Percentiles rank a stretch among this genome's conserved stretches.
phyloP scores from a whole-genome alignment of 2,113 vertebrate genomes.

The Serranochromis macrocephalus region DNA sequence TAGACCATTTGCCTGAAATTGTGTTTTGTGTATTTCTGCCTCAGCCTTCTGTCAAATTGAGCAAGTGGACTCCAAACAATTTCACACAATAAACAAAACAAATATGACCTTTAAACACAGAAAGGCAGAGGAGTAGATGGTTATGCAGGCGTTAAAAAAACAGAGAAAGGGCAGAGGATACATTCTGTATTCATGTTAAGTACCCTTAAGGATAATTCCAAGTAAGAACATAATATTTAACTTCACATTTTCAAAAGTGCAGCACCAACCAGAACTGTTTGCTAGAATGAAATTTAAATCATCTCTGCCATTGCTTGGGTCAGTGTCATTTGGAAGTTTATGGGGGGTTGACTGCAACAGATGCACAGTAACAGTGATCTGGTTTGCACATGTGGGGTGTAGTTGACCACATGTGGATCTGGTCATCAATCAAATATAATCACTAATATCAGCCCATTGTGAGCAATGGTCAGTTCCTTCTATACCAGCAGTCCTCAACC shows the following conservation, averaged over 20 bases:
- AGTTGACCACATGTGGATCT: constrained; percentile 10
- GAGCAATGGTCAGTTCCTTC: not conserved
- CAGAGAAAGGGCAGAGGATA: not conserved
- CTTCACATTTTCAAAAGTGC: not conserved
- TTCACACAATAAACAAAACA: not conserved
- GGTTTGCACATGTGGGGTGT: not conserved
- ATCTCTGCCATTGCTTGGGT: not conserved
- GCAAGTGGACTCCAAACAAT: not conserved
- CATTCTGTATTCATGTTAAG: not conserved
- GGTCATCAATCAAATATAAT: constrained; percentile 2
- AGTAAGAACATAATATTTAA: not conserved
- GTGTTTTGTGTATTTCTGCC: not conserved
- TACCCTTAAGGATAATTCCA: not conserved
- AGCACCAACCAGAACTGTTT: not conserved
- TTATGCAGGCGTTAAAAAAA: not conserved
- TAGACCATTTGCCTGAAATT: not conserved
- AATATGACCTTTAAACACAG: not conserved
- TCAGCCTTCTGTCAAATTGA: not conserved
- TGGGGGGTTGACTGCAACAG: not conserved
- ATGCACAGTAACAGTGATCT: constrained; percentile 40
- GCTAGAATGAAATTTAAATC: not conserved
- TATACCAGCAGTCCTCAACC: not conserved
- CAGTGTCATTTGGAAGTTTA: not conserved
- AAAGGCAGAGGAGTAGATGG: not conserved
- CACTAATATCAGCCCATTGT: not conserved